Evolutionary conservation across 2,113 vertebrate species (phyloP).

Genomic region (Rhombomys opimus): DNA sequence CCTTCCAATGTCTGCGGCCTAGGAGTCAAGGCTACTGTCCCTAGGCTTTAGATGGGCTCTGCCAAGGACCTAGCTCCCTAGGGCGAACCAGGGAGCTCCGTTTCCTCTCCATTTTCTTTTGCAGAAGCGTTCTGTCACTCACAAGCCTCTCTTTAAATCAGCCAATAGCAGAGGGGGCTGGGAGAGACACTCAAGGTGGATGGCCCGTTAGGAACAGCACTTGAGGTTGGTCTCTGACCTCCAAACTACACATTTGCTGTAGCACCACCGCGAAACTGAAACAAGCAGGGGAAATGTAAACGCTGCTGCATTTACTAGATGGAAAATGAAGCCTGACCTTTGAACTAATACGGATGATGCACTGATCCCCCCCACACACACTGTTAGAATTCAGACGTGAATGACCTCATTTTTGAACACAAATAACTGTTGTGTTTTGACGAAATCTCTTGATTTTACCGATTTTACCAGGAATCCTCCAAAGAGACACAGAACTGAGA

Average conservation of each 20-base stretch:
- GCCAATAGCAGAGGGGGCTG: neutral
- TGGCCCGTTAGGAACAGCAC: too few species aligned
- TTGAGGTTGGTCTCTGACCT: neutral
- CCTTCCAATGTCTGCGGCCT: neutral
- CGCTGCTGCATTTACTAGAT: neutral
- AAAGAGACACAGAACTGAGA: conserved; percentile 15
- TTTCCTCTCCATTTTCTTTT: neutral
- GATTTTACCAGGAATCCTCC: neutral
- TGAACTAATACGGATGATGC: neutral
- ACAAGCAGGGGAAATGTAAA: conserved; percentile 2
- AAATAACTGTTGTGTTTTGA: neutral
- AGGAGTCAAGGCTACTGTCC: neutral
- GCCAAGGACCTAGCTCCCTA: neutral
- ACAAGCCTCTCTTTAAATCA: neutral
- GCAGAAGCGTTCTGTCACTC: neutral
- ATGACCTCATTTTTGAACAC: conserved; percentile 15
- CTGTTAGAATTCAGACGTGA: conserved; percentile 42
- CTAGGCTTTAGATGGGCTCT: neutral
- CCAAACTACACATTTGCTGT: neutral
- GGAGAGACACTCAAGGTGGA: neutral
- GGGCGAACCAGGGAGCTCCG: neutral
- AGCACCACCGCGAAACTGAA: neutral
- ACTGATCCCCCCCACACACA: neutral
- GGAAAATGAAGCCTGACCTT: neutral
- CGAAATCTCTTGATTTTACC: conserved; percentile 14